phyloP scores from a whole-genome alignment of 2,888 invertebrate genomes.

The Caenorhabditis sp. region DNA sequence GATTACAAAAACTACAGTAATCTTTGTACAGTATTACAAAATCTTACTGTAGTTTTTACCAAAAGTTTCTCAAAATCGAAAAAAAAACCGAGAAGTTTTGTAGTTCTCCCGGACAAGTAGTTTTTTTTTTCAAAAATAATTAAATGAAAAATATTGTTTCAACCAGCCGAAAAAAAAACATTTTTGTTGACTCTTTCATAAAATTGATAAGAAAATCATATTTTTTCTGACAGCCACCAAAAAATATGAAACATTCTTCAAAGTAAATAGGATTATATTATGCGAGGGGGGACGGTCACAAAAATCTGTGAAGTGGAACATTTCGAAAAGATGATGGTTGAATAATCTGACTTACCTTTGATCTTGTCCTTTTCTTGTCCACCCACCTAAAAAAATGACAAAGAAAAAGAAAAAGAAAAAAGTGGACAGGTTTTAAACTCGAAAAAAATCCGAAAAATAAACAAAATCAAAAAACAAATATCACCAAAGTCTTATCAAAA shows the following conservation, averaged over 20 bases:
- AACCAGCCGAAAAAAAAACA: not conserved
- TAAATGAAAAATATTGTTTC: too few species aligned
- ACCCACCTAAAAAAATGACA: not conserved
- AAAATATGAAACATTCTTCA: not conserved
- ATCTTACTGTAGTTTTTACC: too few species aligned
- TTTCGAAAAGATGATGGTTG: not conserved
- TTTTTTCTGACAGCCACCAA: too few species aligned
- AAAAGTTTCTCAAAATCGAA: too few species aligned
- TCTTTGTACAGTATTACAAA: too few species aligned
- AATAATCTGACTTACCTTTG: not conserved
- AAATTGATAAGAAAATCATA: too few species aligned
- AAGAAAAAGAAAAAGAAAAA: constrained; percentile 1
- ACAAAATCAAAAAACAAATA: constrained; percentile 14
- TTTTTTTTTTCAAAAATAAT: too few species aligned
- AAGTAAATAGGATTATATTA: not conserved
- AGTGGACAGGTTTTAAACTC: constrained; percentile 3
- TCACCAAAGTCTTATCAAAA: constrained; percentile 1
- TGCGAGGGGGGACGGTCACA: not conserved
- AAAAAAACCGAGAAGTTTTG: too few species aligned
- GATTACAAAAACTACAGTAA: too few species aligned
- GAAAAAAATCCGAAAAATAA: constrained; percentile 8
- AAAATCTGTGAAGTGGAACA: not conserved
- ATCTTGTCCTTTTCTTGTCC: constrained; percentile 1
- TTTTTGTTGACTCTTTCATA: not conserved
- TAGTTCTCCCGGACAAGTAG: too few species aligned